These are phyloP conservation scores for Gobius niger DNA, from an alignment of 2,113 vertebrate species.

Conservation along the genomic window DNA sequence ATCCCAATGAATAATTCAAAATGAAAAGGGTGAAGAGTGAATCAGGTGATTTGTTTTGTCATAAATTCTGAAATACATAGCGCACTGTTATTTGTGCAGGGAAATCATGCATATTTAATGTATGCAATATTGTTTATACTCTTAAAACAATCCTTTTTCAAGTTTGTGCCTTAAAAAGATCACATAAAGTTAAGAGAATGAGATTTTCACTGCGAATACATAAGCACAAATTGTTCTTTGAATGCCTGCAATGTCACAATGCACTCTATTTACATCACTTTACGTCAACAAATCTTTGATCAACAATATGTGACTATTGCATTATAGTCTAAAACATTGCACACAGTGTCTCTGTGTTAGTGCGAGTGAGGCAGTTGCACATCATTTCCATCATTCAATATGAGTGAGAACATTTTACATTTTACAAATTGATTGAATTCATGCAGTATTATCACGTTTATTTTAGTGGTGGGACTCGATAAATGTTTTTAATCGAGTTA, in stretches of 20 bases:
- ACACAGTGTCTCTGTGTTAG: background rate
- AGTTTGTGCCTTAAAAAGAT: constrained; percentile 39
- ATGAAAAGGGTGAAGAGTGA: background rate
- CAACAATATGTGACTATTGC: background rate
- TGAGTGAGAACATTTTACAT: no score
- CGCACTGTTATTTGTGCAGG: constrained; percentile 7
- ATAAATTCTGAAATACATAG: constrained; percentile 34
- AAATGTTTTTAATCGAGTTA: no score
- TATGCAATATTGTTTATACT: constrained; percentile 7
- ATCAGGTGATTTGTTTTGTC: constrained; percentile 28
- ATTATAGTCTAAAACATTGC: background rate
- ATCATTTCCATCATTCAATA: no score
- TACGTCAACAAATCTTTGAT: background rate
- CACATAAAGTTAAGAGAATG: constrained; percentile 30
- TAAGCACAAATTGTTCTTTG: constrained; percentile 20
- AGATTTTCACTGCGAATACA: constrained; percentile 17
- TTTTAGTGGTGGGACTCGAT: no score
- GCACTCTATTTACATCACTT: background rate
- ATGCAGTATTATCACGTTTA: no score
- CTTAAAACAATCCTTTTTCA: constrained; percentile 41
- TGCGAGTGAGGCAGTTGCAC: no score
- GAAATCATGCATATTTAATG: constrained; percentile 44
- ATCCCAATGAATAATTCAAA: background rate
- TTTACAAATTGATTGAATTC: no score
- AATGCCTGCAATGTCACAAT: background rate